Conservation (phyloP, 2,888 invertebrate species). For the Ceraclea dissimilis region DNA sequence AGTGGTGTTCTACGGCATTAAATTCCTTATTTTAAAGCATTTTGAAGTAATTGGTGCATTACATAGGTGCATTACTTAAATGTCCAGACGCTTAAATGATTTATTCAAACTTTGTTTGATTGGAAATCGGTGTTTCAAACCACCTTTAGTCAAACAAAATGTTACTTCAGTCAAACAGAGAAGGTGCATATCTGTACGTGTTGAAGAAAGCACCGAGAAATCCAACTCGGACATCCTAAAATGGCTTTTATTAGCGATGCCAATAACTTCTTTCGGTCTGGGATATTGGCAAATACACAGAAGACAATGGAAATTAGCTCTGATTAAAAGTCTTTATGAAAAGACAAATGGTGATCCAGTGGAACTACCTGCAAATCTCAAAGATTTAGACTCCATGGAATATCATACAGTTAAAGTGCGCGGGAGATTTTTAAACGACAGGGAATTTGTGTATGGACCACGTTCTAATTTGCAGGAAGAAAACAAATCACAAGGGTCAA, state of each 20-base stretch:
- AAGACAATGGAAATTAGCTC: conserved; percentile 76
- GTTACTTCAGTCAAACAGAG: no score
- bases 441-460: conserved; percentile 79
- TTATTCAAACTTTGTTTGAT: neutral
- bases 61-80: no score
- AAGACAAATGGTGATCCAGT: conserved; percentile 41
- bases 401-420: conserved; percentile 69
- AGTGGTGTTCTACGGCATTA: no score
- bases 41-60: no score
- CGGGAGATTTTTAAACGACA: conserved; percentile 78
- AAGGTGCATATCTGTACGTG: neutral
- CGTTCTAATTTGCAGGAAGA: conserved; percentile 59
- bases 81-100: neutral
- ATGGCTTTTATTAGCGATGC: conserved; percentile 56
- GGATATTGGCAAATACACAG: conserved; percentile 91
- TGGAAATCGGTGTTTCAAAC: no score
- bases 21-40: no score
- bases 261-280: conserved; percentile 72
- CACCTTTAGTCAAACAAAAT: no score
- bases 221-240: neutral
- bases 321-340: conserved; percentile 51
- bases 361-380: conserved; percentile 59
- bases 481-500: neutral
- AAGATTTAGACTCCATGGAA: conserved; percentile 64
- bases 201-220: neutral